These are phyloP conservation scores for Pentamera pediparva DNA, from an alignment of 53 echinoderm and acorn worm species.

Conservation along the genomic window DNA sequence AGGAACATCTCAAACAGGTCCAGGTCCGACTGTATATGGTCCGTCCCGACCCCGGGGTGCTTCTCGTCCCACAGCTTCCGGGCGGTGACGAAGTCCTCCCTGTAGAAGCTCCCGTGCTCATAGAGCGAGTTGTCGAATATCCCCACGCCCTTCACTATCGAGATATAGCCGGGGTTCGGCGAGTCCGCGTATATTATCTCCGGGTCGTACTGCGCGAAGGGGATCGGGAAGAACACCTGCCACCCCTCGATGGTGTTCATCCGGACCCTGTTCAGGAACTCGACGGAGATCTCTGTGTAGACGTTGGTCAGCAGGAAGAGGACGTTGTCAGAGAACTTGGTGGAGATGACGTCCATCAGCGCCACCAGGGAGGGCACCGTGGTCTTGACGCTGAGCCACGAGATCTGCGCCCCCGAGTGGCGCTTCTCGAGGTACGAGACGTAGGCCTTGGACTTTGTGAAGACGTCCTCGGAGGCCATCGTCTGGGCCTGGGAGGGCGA, in stretches of 20 bases:
- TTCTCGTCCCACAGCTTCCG: constrained; percentile 87
- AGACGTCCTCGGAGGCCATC: constrained; percentile 85
- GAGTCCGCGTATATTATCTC: constrained; percentile 67
- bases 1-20: constrained; percentile 99
- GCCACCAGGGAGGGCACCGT: constrained; percentile 83
- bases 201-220: constrained; percentile 90
- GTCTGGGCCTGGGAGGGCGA: constrained; percentile 68
- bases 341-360: constrained; percentile 93
- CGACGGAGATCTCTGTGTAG: constrained; percentile 61
- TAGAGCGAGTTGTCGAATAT: constrained; percentile 82
- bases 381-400: constrained; percentile 92
- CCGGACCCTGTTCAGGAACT: constrained; percentile 88
- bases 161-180: constrained; percentile 66
- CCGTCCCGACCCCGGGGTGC: constrained; percentile 83
- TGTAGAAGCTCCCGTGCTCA: constrained; percentile 94
- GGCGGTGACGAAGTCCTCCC: constrained; percentile 80
- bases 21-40: constrained; percentile 92
- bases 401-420: constrained; percentile 69
- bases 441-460: constrained; percentile 67
- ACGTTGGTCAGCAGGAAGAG: constrained; percentile 81
- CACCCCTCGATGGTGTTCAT: constrained; percentile 91
- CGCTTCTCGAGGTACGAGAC: constrained; percentile 74
- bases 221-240: constrained; percentile 93
- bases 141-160: constrained; percentile 66
- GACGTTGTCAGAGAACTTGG: constrained; percentile 75